Conservation (phyloP, 1,140 invertebrate genomes). For the Drosophila bipectinata region DNA sequence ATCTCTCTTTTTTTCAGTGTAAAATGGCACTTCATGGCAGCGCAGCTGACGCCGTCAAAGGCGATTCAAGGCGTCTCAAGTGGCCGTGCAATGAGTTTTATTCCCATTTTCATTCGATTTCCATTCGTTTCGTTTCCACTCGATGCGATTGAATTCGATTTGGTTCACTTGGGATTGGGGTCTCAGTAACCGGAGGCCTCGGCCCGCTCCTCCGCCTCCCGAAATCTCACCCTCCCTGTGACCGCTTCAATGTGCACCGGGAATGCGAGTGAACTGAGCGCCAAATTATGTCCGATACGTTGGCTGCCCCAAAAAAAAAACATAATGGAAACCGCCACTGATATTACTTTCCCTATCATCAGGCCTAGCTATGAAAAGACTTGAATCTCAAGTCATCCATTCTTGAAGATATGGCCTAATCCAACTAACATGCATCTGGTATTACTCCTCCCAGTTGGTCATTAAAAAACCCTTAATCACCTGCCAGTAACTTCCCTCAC, state of each 20-base stretch:
- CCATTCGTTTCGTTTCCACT: conserved; percentile 46
- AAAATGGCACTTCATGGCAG: conserved; percentile 1
- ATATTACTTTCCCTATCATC: background rate
- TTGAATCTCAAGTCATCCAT: too few species aligned
- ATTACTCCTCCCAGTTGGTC: background rate
- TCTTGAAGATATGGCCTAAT: too few species aligned
- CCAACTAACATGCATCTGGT: too few species aligned
- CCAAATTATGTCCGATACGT: conserved; percentile 32
- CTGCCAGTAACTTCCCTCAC: background rate
- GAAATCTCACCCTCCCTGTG: conserved; percentile 7
- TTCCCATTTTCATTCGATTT: conserved; percentile 59
- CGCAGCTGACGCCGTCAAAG: conserved; percentile 32
- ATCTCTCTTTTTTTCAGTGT: conserved; percentile 6
- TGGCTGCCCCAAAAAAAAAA: conserved; percentile 1
- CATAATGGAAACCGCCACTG: conserved; percentile 14
- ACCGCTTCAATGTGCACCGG: conserved; percentile 48
- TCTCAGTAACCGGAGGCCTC: conserved; percentile 22
- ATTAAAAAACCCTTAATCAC: conserved; percentile 2
- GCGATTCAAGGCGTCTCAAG: conserved; percentile 58
- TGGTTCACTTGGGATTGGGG: conserved; percentile 43
- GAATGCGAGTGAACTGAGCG: conserved; percentile 45
- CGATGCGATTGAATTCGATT: conserved; percentile 47
- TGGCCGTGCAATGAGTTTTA: conserved; percentile 59
- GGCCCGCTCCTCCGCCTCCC: background rate
- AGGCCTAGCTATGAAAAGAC: too few species aligned